phyloP scores from a whole-genome alignment of 2,888 invertebrate genomes.

The Ophioninae sp. region DNA sequence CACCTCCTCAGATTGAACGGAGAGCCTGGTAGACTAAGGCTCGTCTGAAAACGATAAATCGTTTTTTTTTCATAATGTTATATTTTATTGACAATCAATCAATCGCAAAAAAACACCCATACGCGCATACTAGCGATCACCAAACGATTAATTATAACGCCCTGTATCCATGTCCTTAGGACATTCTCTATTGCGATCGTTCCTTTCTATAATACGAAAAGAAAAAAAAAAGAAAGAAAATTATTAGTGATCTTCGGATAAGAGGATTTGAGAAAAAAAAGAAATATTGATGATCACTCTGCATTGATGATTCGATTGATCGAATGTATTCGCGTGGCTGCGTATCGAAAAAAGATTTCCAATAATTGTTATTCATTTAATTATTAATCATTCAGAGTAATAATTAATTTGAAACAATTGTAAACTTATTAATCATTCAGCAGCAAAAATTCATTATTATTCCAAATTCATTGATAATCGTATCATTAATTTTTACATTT shows the following conservation, averaged over 20 bases:
- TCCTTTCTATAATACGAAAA: neutral
- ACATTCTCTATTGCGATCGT: neutral
- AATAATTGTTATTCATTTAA: neutral
- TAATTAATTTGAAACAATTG: too few relatives aligned
- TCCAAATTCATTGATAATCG: too few relatives aligned
- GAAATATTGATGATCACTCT: neutral
- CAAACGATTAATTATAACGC: neutral
- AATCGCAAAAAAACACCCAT: slow-evolving; percentile 3
- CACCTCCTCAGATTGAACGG: slow-evolving; percentile 96
- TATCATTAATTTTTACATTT: too few relatives aligned
- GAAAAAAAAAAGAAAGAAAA: too few relatives aligned
- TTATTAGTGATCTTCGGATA: neutral
- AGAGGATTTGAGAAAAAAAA: neutral
- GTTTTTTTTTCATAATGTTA: slow-evolving; percentile 41
- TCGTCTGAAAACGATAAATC: slow-evolving; percentile 87
- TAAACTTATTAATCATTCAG: too few relatives aligned
- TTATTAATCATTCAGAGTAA: too few relatives aligned
- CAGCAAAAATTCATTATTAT: too few relatives aligned
- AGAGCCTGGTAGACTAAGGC: slow-evolving; percentile 97
- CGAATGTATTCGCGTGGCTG: neutral
- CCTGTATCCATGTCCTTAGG: neutral
- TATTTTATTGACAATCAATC: slow-evolving; percentile 13
- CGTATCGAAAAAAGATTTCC: neutral
- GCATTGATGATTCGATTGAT: neutral
- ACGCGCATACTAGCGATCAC: neutral